Base-by-base conservation (phyloP, 37 sponge, comb jelly and placozoan genomes). In the Hexactinellida sp. region DNA sequence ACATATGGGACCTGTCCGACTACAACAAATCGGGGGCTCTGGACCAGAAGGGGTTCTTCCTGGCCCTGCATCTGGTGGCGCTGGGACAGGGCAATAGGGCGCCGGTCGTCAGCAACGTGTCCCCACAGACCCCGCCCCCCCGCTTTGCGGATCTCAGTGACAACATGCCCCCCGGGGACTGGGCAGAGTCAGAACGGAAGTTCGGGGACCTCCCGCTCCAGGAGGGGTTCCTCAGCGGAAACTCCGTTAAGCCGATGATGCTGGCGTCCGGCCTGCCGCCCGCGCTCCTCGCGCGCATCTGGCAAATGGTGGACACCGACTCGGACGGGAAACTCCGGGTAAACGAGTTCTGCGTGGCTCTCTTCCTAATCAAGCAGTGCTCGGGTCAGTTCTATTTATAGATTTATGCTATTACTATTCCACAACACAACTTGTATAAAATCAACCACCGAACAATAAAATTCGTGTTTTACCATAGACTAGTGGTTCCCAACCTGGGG, bases 1-100 rank as follows among this genome's bases (percentile, higher is more conserved):
- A 51, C 23, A 87, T 87, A 41, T 87, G 88, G 88, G 84, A 87
- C 35, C 88, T 87, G 37, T 35, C 88, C 21, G 88, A 87, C 55
- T 30, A 54, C 25, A 37, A 41, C 55, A 87, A 87, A 32, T 35
- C 36, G 19, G 88, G 88, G 24, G 28, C 84, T 30, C 88, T 87
- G 36, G 88, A 87, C 25, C 36, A 83, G 25, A 38, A 55, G 84
- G 88, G 88, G 9, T 83, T 87, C 24, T 41, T 37, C 36, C 54
- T 83, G 28, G 88, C 88, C 36, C 47, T 87, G 9, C 83, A 83
- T 23, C 84, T 87, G 36, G 88, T 87, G 9, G 88, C 88, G 3
- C 55, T 87, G 10, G 84, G 47, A 10, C 88, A 87, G 82, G 37
- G 51, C 28, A 83, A 83, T 0, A 25, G 23, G 47, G 37, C 23